Base-by-base conservation (phyloP, 2,888 invertebrate genomes). In the Lucinisca nassula region DNA sequence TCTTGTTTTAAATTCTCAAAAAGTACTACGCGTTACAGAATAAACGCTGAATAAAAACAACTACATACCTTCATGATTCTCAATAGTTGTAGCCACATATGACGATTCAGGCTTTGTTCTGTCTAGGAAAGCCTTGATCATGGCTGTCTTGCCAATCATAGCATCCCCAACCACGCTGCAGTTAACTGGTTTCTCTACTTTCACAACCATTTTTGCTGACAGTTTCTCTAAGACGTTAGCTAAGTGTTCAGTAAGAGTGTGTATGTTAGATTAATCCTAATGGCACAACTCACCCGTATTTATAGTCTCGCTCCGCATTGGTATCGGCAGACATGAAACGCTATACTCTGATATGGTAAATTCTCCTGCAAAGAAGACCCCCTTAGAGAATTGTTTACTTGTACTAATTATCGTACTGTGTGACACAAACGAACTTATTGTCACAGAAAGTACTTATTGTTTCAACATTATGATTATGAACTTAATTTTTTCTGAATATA, bases 61-160 rank as follows among this genome's bases (percentile, higher is more conserved):
- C 61, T 77, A 88, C 86, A 82, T 87, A 92, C 93, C 92, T 82
- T 92, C 91, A 79, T 92, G 92, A 49, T 90, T 92, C 38, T 94
- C 94, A 12, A 93, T 85, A 0, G 93, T 92, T 10, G 94, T 94
- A 14, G 93, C 93, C 38, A 91, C 90, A 77, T 91, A 92, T 14
- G 90, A 82, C 1, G 88, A 85, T 58, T 84, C 80, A 21, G 85
- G 87, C 12, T 70, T 67, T 30, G 92, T 90, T 40, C 92, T 85
- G 80, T 92, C 85, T 84, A 88, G 79, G 61, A 92, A 93, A 24
- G 92, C 89, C 45, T 92, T 90, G 24, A 92, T 89, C 37, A 94
- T 76, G 30, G 92, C 90, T 12, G 92, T 93, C 73, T 94, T 94
- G n/a, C 94, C 94, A n/a, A 94, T 93, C 93, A 93, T 93, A 14